Evolutionary conservation across 2,113 vertebrate species (phyloP), one percentile per base, ranked within the genome.

Genomic region (Motacilla alba): DNA sequence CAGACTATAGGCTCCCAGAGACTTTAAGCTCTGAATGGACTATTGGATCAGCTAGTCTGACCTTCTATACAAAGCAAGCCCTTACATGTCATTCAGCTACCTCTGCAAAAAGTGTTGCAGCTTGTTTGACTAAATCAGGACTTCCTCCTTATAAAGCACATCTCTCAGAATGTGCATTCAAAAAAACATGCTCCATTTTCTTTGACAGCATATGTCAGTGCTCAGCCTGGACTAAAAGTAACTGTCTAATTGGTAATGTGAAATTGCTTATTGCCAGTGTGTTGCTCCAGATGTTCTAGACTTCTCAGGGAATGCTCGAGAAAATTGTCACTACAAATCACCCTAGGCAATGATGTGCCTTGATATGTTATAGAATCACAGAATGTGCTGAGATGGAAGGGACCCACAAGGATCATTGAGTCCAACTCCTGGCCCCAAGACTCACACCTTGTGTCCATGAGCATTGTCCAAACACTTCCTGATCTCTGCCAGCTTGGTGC

Each of bases 11-110:
- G 69, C 76, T 94, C 53, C 66, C 47, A 72, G 88, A 86, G 87
- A 90, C 75, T 94, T 90, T 81, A 96, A 96, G 89, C 93, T 94
- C 62, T 92, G 85, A 94, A 93, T 80, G 90, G 85, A 39, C 85
- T 96, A 39, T 92, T 96, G 90, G 95, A 96, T 96, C 92, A 93
- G 35, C 76, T 52, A 55, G 69, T 78, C 86, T 91, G 87, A 92
- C 87, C 87, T 92, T 66, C 79, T 33, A 49, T 39, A 94, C 77
- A 95, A 94, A 94, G 69, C 80, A 72, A 49, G 41, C 49, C 93
- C 47, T 68, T 47, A 64, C 60, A 60, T 84, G 85, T 91, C 83
- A 69, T 84, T 89, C 91, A 83, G 28, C 47, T 87, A 68, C 66
- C 31, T 68, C 83, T 92, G 77, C 73, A 94, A 94, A 81, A 80